Percentiles rank a stretch among this genome's conserved stretches.
Conservation (phyloP, 2,888 invertebrate genomes). For the Tipula unca region DNA sequence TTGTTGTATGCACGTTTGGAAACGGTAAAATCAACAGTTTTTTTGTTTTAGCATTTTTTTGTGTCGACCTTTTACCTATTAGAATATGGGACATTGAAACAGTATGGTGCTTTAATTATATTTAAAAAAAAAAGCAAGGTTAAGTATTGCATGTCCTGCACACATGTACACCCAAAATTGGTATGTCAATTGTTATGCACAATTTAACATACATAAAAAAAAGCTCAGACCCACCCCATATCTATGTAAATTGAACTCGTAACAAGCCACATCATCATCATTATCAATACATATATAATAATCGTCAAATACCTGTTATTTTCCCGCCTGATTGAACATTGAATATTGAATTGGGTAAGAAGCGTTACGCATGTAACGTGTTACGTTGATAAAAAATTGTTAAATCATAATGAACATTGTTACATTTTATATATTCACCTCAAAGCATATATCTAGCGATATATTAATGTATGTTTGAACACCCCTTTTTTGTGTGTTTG, state of each 20-base stretch:
- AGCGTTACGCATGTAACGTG: background rate
- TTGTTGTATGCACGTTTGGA: too few species aligned
- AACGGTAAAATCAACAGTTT: background rate
- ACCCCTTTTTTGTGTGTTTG: conserved; percentile 15
- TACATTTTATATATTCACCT: background rate
- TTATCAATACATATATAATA: background rate
- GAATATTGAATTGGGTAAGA: conserved; percentile 8
- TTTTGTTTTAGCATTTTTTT: background rate
- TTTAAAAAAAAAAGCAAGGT: background rate
- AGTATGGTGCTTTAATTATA: background rate
- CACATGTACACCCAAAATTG: too few species aligned
- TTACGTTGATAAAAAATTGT: background rate
- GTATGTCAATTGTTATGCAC: background rate
- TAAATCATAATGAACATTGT: background rate
- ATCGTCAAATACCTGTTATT: conserved; percentile 22
- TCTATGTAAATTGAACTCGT: background rate
- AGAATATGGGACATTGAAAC: background rate
- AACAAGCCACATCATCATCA: conserved; percentile 1
- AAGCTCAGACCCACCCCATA: background rate
- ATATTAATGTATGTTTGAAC: background rate
- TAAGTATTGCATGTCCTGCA: background rate
- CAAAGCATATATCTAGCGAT: background rate
- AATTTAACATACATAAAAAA: background rate
- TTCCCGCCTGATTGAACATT: conserved; percentile 23
- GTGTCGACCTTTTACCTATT: background rate